Conservation (phyloP, 1,140 invertebrate species). For the Anastrepha obliqua region DNA sequence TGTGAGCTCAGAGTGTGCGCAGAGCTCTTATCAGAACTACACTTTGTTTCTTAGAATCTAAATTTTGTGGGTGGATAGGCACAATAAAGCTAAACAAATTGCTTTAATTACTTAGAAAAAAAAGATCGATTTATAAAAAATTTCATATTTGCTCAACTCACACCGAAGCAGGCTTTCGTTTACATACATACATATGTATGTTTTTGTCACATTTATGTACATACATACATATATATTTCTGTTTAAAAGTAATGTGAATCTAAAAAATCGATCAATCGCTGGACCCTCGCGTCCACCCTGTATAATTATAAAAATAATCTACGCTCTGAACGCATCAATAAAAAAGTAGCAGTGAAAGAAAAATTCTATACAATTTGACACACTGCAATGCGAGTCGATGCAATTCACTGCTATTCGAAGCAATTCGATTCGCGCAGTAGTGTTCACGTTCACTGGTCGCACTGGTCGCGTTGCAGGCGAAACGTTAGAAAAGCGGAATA, state of each 20-base stretch:
- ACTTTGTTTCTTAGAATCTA: not conserved
- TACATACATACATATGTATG: too few species aligned
- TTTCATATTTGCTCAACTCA: too few species aligned
- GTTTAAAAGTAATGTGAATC: too few species aligned
- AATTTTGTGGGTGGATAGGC: not conserved
- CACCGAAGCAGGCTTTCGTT: too few species aligned
- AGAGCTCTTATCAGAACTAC: too few species aligned
- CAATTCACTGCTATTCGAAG: not conserved
- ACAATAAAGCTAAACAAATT: not conserved
- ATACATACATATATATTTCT: not conserved
- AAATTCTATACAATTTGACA: conserved; percentile 7
- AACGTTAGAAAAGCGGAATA: conserved; percentile 16
- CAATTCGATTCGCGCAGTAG: conserved; percentile 17
- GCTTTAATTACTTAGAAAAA: too few species aligned
- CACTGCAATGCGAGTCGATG: conserved; percentile 11
- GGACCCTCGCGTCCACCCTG: not conserved
- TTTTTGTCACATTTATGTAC: too few species aligned
- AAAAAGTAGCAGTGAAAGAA: not conserved
- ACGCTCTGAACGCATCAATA: too few species aligned
- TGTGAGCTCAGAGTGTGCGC: too few species aligned
- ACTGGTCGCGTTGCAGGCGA: not conserved
- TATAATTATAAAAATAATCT: not conserved
- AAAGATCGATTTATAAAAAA: too few species aligned
- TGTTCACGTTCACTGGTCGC: conserved; percentile 18
- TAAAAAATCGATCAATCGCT: not conserved